Conservation (phyloP, 2,888 invertebrate genomes). For the Apamea anceps region DNA sequence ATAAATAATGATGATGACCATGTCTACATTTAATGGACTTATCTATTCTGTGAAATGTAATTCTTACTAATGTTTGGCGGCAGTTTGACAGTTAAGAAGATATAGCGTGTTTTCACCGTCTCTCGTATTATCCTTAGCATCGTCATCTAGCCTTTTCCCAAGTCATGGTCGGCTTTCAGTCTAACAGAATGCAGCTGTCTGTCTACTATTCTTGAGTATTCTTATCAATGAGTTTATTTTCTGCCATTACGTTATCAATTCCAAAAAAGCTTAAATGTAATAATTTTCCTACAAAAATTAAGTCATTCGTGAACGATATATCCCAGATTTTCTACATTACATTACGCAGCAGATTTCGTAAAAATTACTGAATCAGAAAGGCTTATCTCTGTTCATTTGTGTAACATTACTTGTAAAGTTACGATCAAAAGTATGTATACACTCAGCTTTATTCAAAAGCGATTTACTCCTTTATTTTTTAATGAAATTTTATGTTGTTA, state of each 20-base stretch:
- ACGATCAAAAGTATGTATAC: too few relatives aligned
- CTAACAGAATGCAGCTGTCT: not conserved
- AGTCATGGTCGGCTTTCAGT: not conserved
- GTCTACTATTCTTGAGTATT: not conserved
- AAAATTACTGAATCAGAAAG: constrained; percentile 53
- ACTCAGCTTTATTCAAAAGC: too few relatives aligned
- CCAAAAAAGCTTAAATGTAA: not conserved
- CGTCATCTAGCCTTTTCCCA: not conserved
- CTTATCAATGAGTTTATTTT: not conserved
- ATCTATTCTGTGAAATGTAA: not conserved
- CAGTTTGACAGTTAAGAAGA: not conserved
- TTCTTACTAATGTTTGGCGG: not conserved
- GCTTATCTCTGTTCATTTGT: constrained; percentile 36
- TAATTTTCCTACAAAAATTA: constrained; percentile 14
- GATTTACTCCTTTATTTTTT: too few relatives aligned
- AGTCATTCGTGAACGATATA: constrained; percentile 42
- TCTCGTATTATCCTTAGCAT: not conserved
- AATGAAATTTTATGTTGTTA: too few relatives aligned
- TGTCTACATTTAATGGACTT: not conserved
- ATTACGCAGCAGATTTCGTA: constrained; percentile 28
- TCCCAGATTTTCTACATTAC: constrained; percentile 25
- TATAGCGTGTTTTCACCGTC: not conserved
- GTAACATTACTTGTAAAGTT: constrained; percentile 2
- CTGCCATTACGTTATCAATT: not conserved
- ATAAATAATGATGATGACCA: constrained; percentile 11